Conservation (phyloP, 2,113 vertebrate genomes). For the Bos taurus region ARS-UCD2.0 NC_037340.1:4748501-4749000, state of each 20-base stretch:
- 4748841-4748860: neutral
- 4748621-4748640: neutral
- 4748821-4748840: neutral
- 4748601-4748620: neutral
- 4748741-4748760: neutral
- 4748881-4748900: neutral
- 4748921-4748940: neutral
- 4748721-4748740: neutral
- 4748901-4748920: neutral
- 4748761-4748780: neutral
- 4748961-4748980: neutral
- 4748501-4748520: neutral
- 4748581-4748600: neutral
- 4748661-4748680: neutral
- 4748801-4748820: neutral
- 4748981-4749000: conserved; percentile 53
- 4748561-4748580: neutral
- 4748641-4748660: neutral
- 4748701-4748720: neutral
- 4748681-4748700: neutral
- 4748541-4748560: neutral
- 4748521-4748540: neutral
- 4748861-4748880: neutral
- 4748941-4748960: neutral
- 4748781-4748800: neutral